Evolutionary conservation across 1,140 invertebrate species (phyloP).

Genomic region (Caerostris darwini): DNA sequence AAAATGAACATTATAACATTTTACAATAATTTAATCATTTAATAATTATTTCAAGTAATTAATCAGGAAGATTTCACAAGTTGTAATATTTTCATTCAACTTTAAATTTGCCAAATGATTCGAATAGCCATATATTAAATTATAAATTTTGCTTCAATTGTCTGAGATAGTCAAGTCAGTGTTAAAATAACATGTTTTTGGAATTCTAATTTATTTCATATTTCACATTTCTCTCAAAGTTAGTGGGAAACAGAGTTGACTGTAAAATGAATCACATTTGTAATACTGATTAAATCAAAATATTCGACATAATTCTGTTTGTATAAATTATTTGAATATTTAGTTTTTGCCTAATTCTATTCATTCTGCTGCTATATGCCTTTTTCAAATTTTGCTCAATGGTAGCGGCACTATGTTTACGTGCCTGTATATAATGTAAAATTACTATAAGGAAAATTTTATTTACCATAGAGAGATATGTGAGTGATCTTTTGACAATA

Average conservation of each 20-base stretch:
- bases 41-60: too few relatives aligned
- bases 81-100: too few relatives aligned
- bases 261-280: not conserved
- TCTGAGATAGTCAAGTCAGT: not conserved
- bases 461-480: conserved; percentile 33
- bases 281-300: not conserved
- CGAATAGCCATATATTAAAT: not conserved
- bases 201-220: not conserved
- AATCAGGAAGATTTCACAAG: too few relatives aligned
- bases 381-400: conserved; percentile 53
- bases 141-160: not conserved
- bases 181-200: not conserved
- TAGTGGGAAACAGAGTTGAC: not conserved
- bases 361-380: not conserved
- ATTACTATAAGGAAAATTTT: conserved; percentile 21
- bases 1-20: too few relatives aligned
- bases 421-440: conserved; percentile 55
- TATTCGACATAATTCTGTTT: not conserved
- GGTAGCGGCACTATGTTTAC: not conserved
- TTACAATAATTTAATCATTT: too few relatives aligned
- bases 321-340: not conserved
- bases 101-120: too few relatives aligned
- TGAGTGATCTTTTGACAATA: conserved; percentile 34
- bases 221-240: not conserved
- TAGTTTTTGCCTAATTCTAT: not conserved